Percentiles rank a stretch among this genome's conserved stretches.
Evolutionary conservation across 2,113 vertebrate species (phyloP).

Genomic region (Leucopsar rothschildi): DNA sequence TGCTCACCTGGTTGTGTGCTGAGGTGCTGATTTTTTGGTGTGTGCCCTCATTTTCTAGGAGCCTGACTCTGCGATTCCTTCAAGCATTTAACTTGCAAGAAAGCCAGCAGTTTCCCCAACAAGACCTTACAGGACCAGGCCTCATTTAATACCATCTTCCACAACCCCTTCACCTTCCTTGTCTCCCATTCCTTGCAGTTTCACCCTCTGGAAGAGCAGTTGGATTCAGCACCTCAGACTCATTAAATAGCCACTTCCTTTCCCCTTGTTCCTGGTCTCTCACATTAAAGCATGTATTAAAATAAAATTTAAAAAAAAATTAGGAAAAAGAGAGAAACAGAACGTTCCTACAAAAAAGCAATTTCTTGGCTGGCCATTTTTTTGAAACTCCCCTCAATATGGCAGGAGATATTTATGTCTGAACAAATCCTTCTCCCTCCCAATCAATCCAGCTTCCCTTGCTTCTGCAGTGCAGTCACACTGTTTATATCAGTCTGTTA

Average conservation of each 20-base stretch:
- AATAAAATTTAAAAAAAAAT: neutral
- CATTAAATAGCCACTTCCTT: neutral
- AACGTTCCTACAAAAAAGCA: constrained; percentile 59
- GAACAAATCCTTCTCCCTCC: constrained; percentile 58
- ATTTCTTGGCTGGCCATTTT: constrained; percentile 61
- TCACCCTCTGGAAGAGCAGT: neutral
- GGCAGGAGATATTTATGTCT: constrained; percentile 65
- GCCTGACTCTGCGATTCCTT: constrained; percentile 25
- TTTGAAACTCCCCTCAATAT: constrained; percentile 54
- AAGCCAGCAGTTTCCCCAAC: constrained; percentile 44
- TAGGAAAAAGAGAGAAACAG: neutral
- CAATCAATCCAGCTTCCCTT: constrained; percentile 29
- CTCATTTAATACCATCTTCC: neutral
- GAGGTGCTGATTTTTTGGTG: neutral
- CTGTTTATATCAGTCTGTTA: constrained; percentile 31
- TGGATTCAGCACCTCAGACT: neutral
- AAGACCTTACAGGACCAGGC: neutral
- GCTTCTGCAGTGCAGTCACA: constrained; percentile 14
- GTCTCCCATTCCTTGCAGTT: neutral
- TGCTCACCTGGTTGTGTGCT: neutral
- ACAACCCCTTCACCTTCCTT: neutral
- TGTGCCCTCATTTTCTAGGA: neutral
- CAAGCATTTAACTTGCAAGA: neutral
- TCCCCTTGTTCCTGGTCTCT: neutral
- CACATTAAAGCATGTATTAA: neutral